phyloP scores from a whole-genome alignment of 2,113 vertebrate species.

The Microtus montanus region DNA sequence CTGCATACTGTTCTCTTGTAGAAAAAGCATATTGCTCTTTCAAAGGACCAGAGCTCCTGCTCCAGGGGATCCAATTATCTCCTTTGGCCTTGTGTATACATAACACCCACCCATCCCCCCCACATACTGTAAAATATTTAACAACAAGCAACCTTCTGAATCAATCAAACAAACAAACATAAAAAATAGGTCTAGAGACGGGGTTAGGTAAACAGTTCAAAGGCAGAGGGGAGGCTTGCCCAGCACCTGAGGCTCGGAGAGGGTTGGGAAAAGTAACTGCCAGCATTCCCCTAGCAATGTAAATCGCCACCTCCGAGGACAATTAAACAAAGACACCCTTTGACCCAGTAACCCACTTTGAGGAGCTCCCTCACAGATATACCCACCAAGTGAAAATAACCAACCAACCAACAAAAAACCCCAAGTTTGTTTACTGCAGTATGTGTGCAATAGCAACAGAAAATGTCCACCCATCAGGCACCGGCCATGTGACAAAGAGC shows the following conservation, averaged over 20 bases:
- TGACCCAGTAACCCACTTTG: constrained; percentile 20
- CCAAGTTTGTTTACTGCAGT: background rate
- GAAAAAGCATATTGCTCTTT: background rate
- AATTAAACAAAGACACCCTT: background rate
- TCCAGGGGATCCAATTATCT: background rate
- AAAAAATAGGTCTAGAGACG: background rate
- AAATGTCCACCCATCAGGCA: background rate
- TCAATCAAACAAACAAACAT: background rate
- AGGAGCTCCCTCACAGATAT: constrained; percentile 1
- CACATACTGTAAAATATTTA: background rate
- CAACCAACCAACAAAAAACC: background rate
- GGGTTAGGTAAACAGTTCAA: background rate
- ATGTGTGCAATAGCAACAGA: background rate
- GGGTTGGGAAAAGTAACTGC: background rate
- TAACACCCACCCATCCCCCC: background rate
- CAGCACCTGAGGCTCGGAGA: background rate
- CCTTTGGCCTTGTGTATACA: background rate
- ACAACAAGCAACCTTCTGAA: background rate
- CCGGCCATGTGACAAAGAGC: background rate
- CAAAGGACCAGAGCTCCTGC: background rate
- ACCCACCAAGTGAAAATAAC: background rate
- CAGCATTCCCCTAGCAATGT: background rate
- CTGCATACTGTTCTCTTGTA: background rate
- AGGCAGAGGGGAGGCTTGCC: no score
- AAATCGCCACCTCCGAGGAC: background rate